A percentile compares a stretch with the other conserved stretches of the same genome.
phyloP scores from a whole-genome alignment of 2,113 vertebrate species.

The Scophthalmus maximus region DNA sequence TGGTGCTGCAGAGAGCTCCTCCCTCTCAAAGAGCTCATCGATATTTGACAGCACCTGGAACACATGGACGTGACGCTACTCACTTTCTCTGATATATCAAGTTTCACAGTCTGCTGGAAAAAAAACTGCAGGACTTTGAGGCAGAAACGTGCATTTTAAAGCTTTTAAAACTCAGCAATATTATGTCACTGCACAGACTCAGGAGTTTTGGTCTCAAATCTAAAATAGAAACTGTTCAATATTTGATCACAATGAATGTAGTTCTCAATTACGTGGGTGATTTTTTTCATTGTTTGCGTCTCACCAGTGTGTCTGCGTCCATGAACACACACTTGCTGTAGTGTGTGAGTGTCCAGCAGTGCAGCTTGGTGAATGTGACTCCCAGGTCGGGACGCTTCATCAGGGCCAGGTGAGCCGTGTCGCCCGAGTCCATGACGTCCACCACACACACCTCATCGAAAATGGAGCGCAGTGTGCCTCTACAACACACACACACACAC shows the following conservation, averaged over 20 bases:
- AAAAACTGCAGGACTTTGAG: too few species aligned
- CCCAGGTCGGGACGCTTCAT: slow-evolving; percentile 96
- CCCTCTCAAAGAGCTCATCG: slow-evolving; percentile 96
- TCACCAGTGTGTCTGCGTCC: slow-evolving; percentile 98
- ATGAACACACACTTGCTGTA: slow-evolving; percentile 98
- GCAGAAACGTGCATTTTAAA: too few species aligned
- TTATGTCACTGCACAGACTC: too few species aligned
- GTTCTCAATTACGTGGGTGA: not conserved
- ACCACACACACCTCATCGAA: slow-evolving; percentile 92
- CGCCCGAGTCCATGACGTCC: slow-evolving; percentile 92
- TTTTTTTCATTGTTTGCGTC: slow-evolving; percentile 30
- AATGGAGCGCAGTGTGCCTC: slow-evolving; percentile 85
- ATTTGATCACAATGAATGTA: not conserved
- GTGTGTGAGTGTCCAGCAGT: slow-evolving; percentile 95
- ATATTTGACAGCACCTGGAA: slow-evolving; percentile 93
- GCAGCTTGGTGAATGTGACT: slow-evolving; percentile 93
- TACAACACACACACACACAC: slow-evolving; percentile 58
- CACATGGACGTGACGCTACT: not conserved
- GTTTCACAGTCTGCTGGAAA: too few species aligned
- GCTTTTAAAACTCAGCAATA: too few species aligned
- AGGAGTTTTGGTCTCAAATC: too few species aligned
- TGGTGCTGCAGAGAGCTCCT: slow-evolving; percentile 96
- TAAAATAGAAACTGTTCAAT: too few species aligned
- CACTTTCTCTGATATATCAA: not conserved
- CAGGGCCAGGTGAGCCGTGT: slow-evolving; percentile 90